phyloP scores from a whole-genome alignment of 2,888 invertebrate species.

The Drosophila robusta region DNA sequence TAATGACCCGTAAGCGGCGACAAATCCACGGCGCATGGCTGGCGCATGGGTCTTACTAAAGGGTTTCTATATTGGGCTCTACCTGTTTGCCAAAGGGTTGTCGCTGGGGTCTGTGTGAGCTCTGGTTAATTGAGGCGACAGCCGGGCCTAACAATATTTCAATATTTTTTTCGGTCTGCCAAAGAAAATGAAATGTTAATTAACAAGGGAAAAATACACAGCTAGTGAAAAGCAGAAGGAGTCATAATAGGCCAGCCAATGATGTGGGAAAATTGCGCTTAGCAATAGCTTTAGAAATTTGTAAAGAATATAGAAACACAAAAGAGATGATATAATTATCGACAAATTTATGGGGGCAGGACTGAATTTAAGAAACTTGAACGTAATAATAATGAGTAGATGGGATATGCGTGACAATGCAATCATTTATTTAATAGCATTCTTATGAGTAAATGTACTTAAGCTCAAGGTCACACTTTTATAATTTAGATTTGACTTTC shows the following conservation, averaged over 20 bases:
- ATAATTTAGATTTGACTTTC: no score
- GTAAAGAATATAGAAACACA: neutral
- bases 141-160: conserved; percentile 25
- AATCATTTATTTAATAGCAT: no score
- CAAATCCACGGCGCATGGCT: conserved; percentile 56
- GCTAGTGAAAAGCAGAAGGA: conserved; percentile 6
- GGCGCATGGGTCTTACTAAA: conserved; percentile 42
- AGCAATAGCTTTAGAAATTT: neutral
- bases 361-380: no score
- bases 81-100: conserved; percentile 58
- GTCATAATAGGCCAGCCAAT: conserved; percentile 18
- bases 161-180: conserved; percentile 24
- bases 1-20: conserved; percentile 59
- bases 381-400: no score
- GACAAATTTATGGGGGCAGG: neutral
- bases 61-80: conserved; percentile 22
- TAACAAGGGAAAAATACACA: conserved; percentile 34
- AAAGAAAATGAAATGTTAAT: conserved; percentile 41
- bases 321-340: neutral
- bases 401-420: no score
- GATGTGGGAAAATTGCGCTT: conserved; percentile 21
- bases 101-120: conserved; percentile 20
- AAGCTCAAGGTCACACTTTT: no score
- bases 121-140: conserved; percentile 60
- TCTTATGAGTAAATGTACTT: no score